These are phyloP conservation scores for Aporrectodea caliginosa DNA, from an alignment of 1,140 invertebrate species.

Conservation along the genomic window DNA sequence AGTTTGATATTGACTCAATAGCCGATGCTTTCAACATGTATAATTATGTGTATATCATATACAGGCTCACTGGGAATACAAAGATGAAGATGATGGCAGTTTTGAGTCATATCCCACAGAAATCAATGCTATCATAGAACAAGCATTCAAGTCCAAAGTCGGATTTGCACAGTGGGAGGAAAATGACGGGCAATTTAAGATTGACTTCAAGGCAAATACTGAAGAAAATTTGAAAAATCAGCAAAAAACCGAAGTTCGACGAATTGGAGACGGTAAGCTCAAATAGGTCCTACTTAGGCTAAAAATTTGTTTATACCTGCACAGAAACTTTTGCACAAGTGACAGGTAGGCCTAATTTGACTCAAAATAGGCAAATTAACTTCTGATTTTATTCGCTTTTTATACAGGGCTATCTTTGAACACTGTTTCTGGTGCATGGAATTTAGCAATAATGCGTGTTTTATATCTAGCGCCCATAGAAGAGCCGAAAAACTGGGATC, in stretches of 20 bases:
- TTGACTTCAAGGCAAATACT: not conserved
- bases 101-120: not conserved
- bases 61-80: not conserved
- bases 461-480: not conserved
- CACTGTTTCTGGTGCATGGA: not conserved
- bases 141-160: not conserved
- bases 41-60: no score
- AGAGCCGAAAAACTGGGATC: not conserved
- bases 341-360: not conserved
- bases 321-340: not conserved
- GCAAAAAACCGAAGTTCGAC: not conserved
- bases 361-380: not conserved
- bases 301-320: not conserved
- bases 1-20: no score
- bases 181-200: not conserved
- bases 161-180: not conserved
- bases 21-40: no score
- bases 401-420: not conserved
- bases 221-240: not conserved
- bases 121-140: not conserved
- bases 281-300: not conserved
- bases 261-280: not conserved
- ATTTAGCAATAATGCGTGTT: no score
- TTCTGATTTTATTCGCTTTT: not conserved
- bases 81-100: not conserved